Base-by-base conservation (phyloP, 2,113 vertebrate species). In the Phocoena sinus region DNA sequence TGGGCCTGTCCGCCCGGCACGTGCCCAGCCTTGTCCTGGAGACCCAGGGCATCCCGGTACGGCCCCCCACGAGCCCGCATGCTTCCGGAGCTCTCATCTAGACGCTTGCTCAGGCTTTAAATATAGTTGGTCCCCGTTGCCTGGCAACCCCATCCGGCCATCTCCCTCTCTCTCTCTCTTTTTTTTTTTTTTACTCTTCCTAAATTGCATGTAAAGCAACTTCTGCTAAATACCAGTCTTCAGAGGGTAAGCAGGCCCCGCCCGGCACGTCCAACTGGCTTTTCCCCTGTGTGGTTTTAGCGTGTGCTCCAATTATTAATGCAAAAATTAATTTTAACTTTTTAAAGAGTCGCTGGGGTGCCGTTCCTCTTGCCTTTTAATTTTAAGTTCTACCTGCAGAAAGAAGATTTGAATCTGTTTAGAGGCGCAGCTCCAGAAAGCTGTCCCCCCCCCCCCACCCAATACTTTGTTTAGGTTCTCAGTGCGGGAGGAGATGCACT, bases 1-100 rank as follows among this genome's bases (percentile, higher is more conserved):
- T 96, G 1, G 99, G 99, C 0, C 99, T 99, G 26, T 99, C 99
- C 0, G 99, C 99, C 5, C 97, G 99, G 5, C 99, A 99, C 1
- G 98, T 99, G 28, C 99, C 99, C 10, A 99, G 99, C 92, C 96
- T 99, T 98, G 98, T 99, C 95, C 98, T 99, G 95, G 99, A 99
- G 95, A 99, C 99, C 77, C 98, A 97, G 98, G 99, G 99, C 98
- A 99, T 99, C 98, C 99, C 99, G 96, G 99, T 99, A 99, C 93
- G 99, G 28, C 14, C n/a, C 58, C 38, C 97, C 95, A 82, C 80
- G 96, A 98, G 89, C 98, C 98, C 96, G 94, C 95, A 18, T 26
- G 3, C 50, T 0, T 62, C 76, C 2, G 95, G 96, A 96, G 95
- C 96, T 90, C 98, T 97, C 96, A 95, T 91, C 89, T 92, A 70